phyloP scores from a whole-genome alignment of 2,797 vertebrate genomes.

The Euthynnus affinis region DNA sequence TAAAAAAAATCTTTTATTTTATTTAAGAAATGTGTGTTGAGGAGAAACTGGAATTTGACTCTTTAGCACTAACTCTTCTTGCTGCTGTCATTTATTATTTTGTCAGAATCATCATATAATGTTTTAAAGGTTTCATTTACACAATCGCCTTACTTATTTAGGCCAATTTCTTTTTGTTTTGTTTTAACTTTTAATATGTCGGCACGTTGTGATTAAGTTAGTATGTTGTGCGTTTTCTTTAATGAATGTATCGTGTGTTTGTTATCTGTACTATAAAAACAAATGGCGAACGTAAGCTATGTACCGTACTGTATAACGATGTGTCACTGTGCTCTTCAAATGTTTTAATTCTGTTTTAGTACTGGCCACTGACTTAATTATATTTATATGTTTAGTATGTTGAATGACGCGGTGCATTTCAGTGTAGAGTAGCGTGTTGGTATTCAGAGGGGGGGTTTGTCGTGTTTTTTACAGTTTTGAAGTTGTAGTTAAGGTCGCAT shows the following conservation, averaged over 20 bases:
- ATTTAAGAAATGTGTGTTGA: slow-evolving; percentile 23
- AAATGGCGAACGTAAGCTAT: slow-evolving; percentile 28
- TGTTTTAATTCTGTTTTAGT: slow-evolving; percentile 44
- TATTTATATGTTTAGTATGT: slow-evolving; percentile 53
- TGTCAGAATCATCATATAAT: slow-evolving; percentile 18
- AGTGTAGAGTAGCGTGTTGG: slow-evolving; percentile 11
- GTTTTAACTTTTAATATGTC: slow-evolving; percentile 38
- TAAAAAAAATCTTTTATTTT: slow-evolving; percentile 12
- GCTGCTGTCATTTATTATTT: slow-evolving; percentile 49
- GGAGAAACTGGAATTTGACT: slow-evolving; percentile 25
- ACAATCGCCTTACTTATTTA: slow-evolving; percentile 47
- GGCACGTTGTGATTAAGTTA: slow-evolving; percentile 50
- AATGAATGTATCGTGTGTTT: slow-evolving; percentile 50
- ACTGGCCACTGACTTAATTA: slow-evolving; percentile 30
- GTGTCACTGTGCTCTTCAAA: slow-evolving; percentile 58
- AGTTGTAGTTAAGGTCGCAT: slow-evolving; percentile 58
- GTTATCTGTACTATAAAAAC: slow-evolving; percentile 47
- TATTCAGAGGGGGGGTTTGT: slow-evolving; percentile 19
- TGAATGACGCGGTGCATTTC: slow-evolving; percentile 33
- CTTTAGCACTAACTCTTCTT: slow-evolving; percentile 27
- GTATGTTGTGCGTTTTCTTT: slow-evolving; percentile 48
- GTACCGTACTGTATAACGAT: slow-evolving; percentile 62
- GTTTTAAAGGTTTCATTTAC: slow-evolving; percentile 38
- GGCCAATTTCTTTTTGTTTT: slow-evolving; percentile 35
- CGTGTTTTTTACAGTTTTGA: slow-evolving; percentile 28